phyloP scores from a whole-genome alignment of 2,113 vertebrate species.

The Coracopsis vasa region DNA sequence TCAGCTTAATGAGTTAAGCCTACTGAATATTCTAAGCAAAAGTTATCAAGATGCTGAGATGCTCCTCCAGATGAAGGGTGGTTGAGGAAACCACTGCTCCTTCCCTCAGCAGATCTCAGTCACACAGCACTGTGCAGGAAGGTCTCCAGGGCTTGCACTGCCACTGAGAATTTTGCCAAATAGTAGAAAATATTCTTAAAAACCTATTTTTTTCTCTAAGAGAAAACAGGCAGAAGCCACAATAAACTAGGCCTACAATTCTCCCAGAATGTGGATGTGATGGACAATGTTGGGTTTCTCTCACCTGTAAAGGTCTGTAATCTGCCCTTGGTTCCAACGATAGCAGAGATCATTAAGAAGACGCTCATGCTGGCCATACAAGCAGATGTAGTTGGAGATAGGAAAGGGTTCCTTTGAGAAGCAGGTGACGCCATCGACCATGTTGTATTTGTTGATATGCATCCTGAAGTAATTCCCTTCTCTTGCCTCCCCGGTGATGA shows the following conservation, averaged over 20 bases:
- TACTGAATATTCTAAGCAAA: not conserved
- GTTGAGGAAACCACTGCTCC: not conserved
- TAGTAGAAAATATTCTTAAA: not conserved
- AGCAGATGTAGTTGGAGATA: constrained; percentile 81
- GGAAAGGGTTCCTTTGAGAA: constrained; percentile 83
- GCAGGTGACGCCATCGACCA: constrained; percentile 88
- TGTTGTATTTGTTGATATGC: constrained; percentile 71
- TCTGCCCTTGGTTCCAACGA: constrained; percentile 72
- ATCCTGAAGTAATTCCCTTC: constrained; percentile 87
- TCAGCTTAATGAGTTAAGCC: not conserved
- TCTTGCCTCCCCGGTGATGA: constrained; percentile 78
- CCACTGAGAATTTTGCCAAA: not conserved
- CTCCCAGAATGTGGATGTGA: not conserved
- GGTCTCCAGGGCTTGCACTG: not conserved
- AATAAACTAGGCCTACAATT: not conserved
- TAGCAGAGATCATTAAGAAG: constrained; percentile 84
- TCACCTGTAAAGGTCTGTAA: constrained; percentile 91
- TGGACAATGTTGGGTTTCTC: not conserved
- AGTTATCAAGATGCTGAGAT: not conserved
- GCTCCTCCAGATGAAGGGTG: not conserved
- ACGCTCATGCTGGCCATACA: constrained; percentile 87
- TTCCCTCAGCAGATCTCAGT: not conserved
- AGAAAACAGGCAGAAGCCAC: not conserved
- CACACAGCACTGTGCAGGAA: not conserved
- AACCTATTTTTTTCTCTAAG: not conserved